Base-by-base conservation (phyloP, 2,113 vertebrate genomes). In the Excalfactoria chinensis region DNA sequence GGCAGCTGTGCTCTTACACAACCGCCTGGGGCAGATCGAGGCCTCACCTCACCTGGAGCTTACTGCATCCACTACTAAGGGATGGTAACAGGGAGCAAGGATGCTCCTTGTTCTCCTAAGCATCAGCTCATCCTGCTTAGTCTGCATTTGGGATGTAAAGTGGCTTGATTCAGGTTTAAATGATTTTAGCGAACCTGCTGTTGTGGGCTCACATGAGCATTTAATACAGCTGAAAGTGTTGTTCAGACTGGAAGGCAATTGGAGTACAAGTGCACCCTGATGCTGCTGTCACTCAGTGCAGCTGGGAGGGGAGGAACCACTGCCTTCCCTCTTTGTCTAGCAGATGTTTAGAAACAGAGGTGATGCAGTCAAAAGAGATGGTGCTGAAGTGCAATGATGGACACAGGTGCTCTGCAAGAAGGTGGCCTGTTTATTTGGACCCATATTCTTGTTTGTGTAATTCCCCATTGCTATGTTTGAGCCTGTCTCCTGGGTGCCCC, bases 111-210 rank as follows among this genome's bases (percentile, higher is more conserved):
- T 19, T n/a, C 11, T 8, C 51, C 44, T 90, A 62, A 95, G 77
- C 48, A 48, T 43, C 48, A 60, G 5, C 26, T 82, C 77, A 86
- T 94, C 86, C 1, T 2, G 70, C 84, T 95, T 86, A 86, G 94
- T 90, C 91, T 90, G 84, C 3, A 1, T 86, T 68, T 43, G 53
- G 80, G 80, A 92, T 86, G 86, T 90, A 84, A 70, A 55, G 11
- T 0, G 5, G 19, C 32, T 86, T 92, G 59, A 59, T 74, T 74
- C 75, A 75, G n/a, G 30, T 82, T 95, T 89, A 72, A 79, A 34
- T 48, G 43, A 34, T 69, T 78, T 64, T 68, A 72, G 40, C 72
- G 20, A 86, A 56, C 80, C 77, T 90, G 80, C 89, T 92, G 70
- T 81, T 91, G 66, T 64, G 12, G 51, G 32, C 34, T 90, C 3